phyloP scores from a whole-genome alignment of 2,888 invertebrate species.

The Lasioglossum leucozonium region DNA sequence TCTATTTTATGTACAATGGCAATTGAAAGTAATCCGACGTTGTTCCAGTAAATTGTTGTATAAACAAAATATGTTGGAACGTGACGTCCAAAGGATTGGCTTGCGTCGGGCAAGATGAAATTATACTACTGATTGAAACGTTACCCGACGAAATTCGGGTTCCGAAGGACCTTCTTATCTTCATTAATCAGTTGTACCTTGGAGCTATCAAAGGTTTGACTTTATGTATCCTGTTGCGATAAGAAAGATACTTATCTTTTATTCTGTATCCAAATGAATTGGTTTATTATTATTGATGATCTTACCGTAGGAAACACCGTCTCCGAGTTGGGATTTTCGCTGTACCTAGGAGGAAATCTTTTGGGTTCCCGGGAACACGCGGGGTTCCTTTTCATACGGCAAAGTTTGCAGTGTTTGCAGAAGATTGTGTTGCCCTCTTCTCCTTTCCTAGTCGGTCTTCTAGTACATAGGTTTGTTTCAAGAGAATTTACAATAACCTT shows the following conservation, averaged over 20 bases:
- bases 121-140: constrained; percentile 90
- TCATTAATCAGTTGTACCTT: constrained; percentile 90
- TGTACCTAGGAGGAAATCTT: constrained; percentile 87
- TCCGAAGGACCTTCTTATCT: constrained; percentile 91
- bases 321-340: constrained; percentile 89
- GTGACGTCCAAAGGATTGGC: constrained; percentile 91
- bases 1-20: neutral
- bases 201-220: constrained; percentile 87
- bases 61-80: constrained; percentile 90
- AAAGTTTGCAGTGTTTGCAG: constrained; percentile 92
- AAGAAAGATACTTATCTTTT: neutral
- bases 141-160: constrained; percentile 87
- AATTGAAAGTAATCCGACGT: neutral
- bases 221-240: neutral
- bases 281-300: neutral
- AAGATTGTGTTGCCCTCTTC: constrained; percentile 90
- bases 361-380: constrained; percentile 90
- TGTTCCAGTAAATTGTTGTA: constrained; percentile 90
- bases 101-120: constrained; percentile 93
- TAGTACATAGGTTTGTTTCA: constrained; percentile 88
- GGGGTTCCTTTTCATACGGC: constrained; percentile 92
- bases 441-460: constrained; percentile 91
- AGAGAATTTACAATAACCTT: neutral
- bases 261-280: neutral
- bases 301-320: constrained; percentile 87